These are phyloP conservation scores for Drosophila orena DNA, from an alignment of 1,140 invertebrate genomes.

Conservation along the genomic window DNA sequence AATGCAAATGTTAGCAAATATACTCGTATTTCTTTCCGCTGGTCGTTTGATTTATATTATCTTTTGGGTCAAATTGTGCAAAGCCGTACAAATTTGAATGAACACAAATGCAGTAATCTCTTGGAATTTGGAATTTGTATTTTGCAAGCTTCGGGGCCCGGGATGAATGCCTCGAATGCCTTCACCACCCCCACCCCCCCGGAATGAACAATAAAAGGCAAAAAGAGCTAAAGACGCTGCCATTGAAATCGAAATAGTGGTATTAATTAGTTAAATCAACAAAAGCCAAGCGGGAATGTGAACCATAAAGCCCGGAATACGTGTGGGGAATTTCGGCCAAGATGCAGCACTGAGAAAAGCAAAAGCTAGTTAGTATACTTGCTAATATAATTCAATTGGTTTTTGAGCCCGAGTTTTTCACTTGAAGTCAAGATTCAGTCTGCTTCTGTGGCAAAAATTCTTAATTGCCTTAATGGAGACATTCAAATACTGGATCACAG, in stretches of 20 bases:
- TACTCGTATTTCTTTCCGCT: constrained; percentile 24
- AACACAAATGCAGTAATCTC: constrained; percentile 33
- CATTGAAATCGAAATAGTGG: constrained; percentile 48
- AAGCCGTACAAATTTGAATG: constrained; percentile 38
- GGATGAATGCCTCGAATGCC: constrained; percentile 29
- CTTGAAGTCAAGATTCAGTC: background rate
- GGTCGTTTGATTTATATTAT: constrained; percentile 44
- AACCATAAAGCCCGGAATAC: constrained; percentile 39
- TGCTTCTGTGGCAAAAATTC: background rate
- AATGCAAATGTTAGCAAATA: constrained; percentile 49
- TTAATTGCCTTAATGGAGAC: constrained; percentile 13
- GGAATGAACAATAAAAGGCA: constrained; percentile 34
- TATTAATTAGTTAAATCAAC: constrained; percentile 53
- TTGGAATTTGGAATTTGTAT: constrained; percentile 11
- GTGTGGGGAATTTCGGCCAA: constrained; percentile 11
- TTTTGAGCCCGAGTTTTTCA: background rate
- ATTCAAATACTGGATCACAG: constrained; percentile 3
- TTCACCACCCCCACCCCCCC: constrained; percentile 1
- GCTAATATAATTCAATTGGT: no score
- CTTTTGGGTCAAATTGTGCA: constrained; percentile 49
- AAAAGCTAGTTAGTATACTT: background rate
- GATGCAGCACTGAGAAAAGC: constrained; percentile 25
- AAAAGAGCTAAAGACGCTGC: constrained; percentile 38
- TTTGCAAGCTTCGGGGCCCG: constrained; percentile 34
- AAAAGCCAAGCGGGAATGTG: constrained; percentile 35